phyloP scores from a whole-genome alignment of 2,888 invertebrate species.

The Rhagonycha fulva region DNA sequence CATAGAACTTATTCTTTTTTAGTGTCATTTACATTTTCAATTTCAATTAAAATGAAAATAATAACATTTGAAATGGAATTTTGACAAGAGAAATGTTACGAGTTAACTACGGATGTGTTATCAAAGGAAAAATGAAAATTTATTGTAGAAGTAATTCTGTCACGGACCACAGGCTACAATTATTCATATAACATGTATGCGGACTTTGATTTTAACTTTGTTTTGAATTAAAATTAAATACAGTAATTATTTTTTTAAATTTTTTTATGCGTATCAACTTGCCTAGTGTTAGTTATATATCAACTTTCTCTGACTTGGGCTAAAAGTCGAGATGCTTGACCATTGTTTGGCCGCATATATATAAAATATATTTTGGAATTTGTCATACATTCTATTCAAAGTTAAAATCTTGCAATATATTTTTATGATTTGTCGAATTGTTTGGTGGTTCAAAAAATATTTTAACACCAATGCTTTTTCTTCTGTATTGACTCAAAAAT shows the following conservation, averaged over 20 bases:
- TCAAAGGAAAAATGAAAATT: neutral
- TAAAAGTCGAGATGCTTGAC: neutral
- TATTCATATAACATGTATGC: neutral
- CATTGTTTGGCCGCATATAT: too few relatives aligned
- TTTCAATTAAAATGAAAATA: neutral
- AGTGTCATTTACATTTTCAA: neutral
- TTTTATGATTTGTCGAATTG: too few relatives aligned
- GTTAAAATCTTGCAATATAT: too few relatives aligned
- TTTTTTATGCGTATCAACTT: neutral
- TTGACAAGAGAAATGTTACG: neutral
- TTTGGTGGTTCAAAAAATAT: too few relatives aligned
- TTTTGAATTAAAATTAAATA: neutral
- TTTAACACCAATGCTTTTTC: too few relatives aligned
- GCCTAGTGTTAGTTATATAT: neutral
- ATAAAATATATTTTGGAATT: too few relatives aligned
- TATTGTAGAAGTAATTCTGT: neutral
- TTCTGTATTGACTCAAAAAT: too few relatives aligned
- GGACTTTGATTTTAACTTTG: neutral
- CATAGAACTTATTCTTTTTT: neutral
- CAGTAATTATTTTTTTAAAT: neutral
- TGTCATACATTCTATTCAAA: too few relatives aligned
- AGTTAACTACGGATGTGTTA: neutral
- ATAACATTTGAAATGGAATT: neutral
- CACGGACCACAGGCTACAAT: neutral
- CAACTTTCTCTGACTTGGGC: neutral